phyloP scores from a whole-genome alignment of 1,140 invertebrate species.

The Zaprionus ghesquierei region DNA sequence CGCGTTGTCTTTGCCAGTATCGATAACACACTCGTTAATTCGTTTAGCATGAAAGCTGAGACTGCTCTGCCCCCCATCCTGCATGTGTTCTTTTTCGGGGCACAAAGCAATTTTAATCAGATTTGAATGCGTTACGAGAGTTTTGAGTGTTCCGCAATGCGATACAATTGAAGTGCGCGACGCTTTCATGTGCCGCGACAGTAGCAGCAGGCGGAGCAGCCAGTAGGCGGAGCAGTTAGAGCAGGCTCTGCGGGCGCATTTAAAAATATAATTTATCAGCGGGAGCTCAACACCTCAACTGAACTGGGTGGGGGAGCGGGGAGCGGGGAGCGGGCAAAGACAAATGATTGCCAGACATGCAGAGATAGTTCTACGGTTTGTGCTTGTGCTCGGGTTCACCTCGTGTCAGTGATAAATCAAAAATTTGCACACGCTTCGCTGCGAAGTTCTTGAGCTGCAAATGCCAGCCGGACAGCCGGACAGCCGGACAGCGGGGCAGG shows the following conservation, averaged over 20 bases:
- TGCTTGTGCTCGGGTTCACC: slow-evolving; percentile 10
- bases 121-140: slow-evolving; percentile 63
- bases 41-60: slow-evolving; percentile 54
- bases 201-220: slow-evolving; percentile 7
- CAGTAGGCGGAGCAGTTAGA: slow-evolving; percentile 1
- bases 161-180: slow-evolving; percentile 43
- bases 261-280: slow-evolving; percentile 68
- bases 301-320: background rate
- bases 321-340: slow-evolving; percentile 32
- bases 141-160: slow-evolving; percentile 31
- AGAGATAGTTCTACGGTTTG: no score
- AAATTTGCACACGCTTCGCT: slow-evolving; percentile 53
- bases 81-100: slow-evolving; percentile 2
- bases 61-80: background rate
- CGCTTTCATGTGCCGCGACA: background rate
- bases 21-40: slow-evolving; percentile 74
- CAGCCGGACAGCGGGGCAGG: background rate
- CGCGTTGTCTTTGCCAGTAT: slow-evolving; percentile 31
- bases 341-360: slow-evolving; percentile 53
- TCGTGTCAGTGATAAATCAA: slow-evolving; percentile 67
- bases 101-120: slow-evolving; percentile 50
- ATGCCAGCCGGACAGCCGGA: slow-evolving; percentile 1
- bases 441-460: slow-evolving; percentile 43
- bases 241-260: slow-evolving; percentile 1
- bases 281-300: slow-evolving; percentile 16